Percentiles rank a stretch among this genome's conserved stretches.
phyloP scores from a whole-genome alignment of 2,113 vertebrate genomes.

The Merops nubicus region DNA sequence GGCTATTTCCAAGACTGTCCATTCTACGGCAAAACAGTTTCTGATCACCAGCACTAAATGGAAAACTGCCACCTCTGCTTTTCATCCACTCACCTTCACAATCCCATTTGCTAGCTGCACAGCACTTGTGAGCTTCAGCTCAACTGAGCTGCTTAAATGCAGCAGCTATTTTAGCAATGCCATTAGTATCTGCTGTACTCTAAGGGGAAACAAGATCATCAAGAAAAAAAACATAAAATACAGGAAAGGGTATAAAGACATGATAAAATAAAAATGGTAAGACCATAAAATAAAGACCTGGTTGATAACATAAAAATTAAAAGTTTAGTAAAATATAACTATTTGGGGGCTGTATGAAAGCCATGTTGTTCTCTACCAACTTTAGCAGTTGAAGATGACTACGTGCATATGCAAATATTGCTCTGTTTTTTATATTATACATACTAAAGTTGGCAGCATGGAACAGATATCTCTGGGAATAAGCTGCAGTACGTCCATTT shows the following conservation, averaged over 20 bases:
- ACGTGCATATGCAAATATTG: not conserved
- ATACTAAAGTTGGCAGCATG: not conserved
- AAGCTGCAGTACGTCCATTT: not conserved
- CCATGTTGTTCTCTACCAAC: not conserved
- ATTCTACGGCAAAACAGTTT: not conserved
- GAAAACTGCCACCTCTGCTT: not conserved
- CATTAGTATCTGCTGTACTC: not conserved
- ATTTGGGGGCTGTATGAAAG: not conserved
- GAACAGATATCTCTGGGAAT: not conserved
- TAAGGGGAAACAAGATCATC: not conserved
- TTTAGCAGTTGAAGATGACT: not conserved
- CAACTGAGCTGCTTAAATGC: not conserved
- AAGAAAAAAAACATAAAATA: not conserved
- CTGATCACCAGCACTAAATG: not conserved
- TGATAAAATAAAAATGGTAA: too few species aligned
- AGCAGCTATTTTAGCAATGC: not conserved
- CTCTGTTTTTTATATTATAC: not conserved
- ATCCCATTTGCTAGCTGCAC: not conserved
- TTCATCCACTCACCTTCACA: not conserved
- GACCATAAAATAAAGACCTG: not conserved
- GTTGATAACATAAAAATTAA: not conserved
- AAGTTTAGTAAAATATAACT: not conserved
- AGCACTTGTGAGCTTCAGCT: not conserved
- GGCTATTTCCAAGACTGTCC: not conserved
- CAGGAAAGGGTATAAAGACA: too few species aligned